A percentile compares a stretch with the other conserved stretches of the same genome.
Conservation (phyloP, 2,797 vertebrate genomes). For the Hippopotamyrus pictus region DNA sequence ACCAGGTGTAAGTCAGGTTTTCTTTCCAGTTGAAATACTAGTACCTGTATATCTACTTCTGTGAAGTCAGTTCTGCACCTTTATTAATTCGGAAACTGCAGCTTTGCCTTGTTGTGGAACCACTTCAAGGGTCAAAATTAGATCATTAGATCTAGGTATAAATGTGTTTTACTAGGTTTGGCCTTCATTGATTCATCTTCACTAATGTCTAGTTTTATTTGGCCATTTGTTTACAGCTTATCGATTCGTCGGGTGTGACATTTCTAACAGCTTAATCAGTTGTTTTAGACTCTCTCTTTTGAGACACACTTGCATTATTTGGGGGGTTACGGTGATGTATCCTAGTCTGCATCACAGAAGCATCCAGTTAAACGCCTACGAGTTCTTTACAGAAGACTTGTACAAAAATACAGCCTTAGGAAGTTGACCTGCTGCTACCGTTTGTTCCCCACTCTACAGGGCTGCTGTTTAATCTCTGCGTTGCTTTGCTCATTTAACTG, state of each 20-base stretch:
- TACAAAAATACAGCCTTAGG: not conserved
- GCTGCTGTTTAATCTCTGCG: not conserved
- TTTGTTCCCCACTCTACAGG: not conserved
- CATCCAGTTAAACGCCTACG: not conserved
- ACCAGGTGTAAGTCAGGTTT: not conserved
- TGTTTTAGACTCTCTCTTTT: not conserved
- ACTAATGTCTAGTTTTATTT: not conserved
- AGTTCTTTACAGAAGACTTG: not conserved
- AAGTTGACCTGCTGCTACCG: not conserved
- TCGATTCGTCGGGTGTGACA: not conserved
- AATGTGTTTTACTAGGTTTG: not conserved
- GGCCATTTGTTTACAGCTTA: not conserved
- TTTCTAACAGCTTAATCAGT: not conserved
- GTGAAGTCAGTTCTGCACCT: not conserved
- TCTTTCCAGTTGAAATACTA: not conserved
- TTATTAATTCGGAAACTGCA: not conserved
- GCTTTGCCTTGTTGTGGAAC: not conserved
- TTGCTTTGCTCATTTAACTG: not conserved
- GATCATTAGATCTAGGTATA: not conserved
- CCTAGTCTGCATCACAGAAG: not conserved
- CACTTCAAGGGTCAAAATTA: not conserved
- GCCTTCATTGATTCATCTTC: not conserved
- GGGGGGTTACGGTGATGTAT: not conserved
- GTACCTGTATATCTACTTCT: not conserved
- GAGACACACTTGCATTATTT: not conserved